phyloP scores from a whole-genome alignment of 2,113 vertebrate genomes.

The Paraplagusia blochii region DNA sequence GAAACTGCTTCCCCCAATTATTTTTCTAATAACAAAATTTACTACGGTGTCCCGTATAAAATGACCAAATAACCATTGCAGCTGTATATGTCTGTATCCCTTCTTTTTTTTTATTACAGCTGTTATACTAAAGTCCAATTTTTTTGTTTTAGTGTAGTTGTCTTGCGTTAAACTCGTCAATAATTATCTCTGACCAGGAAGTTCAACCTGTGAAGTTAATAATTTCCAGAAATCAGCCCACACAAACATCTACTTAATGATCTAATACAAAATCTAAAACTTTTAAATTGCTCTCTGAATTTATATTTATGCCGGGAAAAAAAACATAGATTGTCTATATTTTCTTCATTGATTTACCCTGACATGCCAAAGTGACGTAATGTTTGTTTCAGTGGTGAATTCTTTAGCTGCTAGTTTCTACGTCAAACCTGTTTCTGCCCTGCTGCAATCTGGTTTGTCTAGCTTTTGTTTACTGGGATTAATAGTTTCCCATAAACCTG shows the following conservation, averaged over 20 bases:
- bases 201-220: slow-evolving; percentile 45
- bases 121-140: too few species aligned
- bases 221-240: slow-evolving; percentile 20
- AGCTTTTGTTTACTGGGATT: slow-evolving; percentile 7
- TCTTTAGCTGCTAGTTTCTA: not conserved
- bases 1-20: too few species aligned
- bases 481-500: not conserved
- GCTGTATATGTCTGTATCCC: too few species aligned
- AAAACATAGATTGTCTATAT: too few species aligned
- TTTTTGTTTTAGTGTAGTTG: too few species aligned
- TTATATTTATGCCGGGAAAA: too few species aligned
- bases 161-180: slow-evolving; percentile 33
- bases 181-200: slow-evolving; percentile 56
- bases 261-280: too few species aligned
- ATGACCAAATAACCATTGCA: too few species aligned
- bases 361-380: not conserved
- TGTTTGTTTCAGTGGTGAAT: not conserved
- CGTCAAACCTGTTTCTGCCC: slow-evolving; percentile 1
- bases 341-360: not conserved
- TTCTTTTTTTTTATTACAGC: too few species aligned
- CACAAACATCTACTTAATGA: not conserved
- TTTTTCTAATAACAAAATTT: too few species aligned
- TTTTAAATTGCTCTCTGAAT: not conserved
- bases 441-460: slow-evolving; percentile 35
- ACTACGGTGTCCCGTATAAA: too few species aligned